These are phyloP conservation scores for Troides helena DNA, from an alignment of 2,888 invertebrate genomes.

Conservation along the genomic window DNA sequence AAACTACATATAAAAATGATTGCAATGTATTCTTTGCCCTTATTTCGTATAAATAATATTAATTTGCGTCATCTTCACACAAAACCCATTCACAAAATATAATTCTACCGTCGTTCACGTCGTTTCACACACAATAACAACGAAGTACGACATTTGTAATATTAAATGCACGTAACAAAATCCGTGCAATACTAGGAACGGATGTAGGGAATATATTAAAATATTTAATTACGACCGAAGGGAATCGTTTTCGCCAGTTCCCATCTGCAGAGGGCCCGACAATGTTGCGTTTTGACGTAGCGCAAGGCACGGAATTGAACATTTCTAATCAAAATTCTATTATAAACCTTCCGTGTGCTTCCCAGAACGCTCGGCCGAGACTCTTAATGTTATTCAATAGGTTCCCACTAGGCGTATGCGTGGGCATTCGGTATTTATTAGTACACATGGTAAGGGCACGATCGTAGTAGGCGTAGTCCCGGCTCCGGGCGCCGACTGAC, in stretches of 20 bases:
- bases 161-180: constrained; percentile 42
- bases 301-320: constrained; percentile 56
- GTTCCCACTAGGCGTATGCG: constrained; percentile 30
- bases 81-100: no score
- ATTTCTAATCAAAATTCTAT: constrained; percentile 63
- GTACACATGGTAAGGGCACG: constrained; percentile 45
- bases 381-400: constrained; percentile 44
- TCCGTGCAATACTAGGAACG: constrained; percentile 51
- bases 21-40: no score
- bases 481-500: constrained; percentile 69
- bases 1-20: no score
- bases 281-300: constrained; percentile 60
- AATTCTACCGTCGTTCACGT: background rate
- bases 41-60: no score
- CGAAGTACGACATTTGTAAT: constrained; percentile 36
- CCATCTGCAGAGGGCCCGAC: constrained; percentile 56
- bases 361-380: constrained; percentile 41
- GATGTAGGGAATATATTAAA: constrained; percentile 69
- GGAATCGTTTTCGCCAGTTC: constrained; percentile 53
- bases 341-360: constrained; percentile 51
- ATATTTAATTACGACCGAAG: constrained; percentile 68
- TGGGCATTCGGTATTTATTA: constrained; percentile 29
- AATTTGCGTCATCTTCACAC: no score
- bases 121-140: constrained; percentile 7
- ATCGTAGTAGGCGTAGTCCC: constrained; percentile 63